Evolutionary conservation across 1,140 invertebrate species (phyloP).

Genomic region (Drosophila orena): DNA sequence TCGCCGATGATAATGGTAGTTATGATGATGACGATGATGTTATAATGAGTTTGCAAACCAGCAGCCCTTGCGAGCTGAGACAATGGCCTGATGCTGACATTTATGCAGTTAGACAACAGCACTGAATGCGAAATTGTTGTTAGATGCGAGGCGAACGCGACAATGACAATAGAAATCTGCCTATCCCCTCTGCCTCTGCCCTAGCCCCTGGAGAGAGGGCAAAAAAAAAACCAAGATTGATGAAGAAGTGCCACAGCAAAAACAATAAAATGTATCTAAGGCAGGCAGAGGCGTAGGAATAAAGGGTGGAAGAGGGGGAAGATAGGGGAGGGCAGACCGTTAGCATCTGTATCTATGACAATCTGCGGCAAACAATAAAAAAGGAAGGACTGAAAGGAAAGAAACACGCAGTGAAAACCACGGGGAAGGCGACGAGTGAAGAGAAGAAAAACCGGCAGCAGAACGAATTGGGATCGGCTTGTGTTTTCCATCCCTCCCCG

Average conservation of each 20-base stretch:
- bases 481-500: neutral
- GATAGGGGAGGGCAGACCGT: slow-evolving; percentile 10
- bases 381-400: slow-evolving; percentile 31
- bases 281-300: slow-evolving; percentile 12
- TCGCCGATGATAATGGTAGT: slow-evolving; percentile 14
- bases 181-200: slow-evolving; percentile 5
- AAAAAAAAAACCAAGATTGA: slow-evolving; percentile 77
- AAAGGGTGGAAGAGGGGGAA: neutral
- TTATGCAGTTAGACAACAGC: slow-evolving; percentile 74
- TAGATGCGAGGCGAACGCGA: slow-evolving; percentile 52
- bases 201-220: slow-evolving; percentile 31
- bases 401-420: slow-evolving; percentile 39
- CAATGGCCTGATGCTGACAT: slow-evolving; percentile 76
- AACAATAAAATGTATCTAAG: slow-evolving; percentile 73
- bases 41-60: slow-evolving; percentile 43
- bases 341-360: slow-evolving; percentile 59
- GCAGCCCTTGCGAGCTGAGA: slow-evolving; percentile 27
- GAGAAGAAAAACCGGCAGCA: slow-evolving; percentile 14
- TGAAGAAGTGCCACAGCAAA: slow-evolving; percentile 68
- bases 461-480: slow-evolving; percentile 42
- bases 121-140: slow-evolving; percentile 47
- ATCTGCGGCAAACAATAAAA: slow-evolving; percentile 50
- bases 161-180: slow-evolving; percentile 55
- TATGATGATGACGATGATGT: slow-evolving; percentile 24
- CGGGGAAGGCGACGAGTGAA: slow-evolving; percentile 1